Conservation (phyloP, 2,113 vertebrate genomes). For the Calcarius ornatus region DNA sequence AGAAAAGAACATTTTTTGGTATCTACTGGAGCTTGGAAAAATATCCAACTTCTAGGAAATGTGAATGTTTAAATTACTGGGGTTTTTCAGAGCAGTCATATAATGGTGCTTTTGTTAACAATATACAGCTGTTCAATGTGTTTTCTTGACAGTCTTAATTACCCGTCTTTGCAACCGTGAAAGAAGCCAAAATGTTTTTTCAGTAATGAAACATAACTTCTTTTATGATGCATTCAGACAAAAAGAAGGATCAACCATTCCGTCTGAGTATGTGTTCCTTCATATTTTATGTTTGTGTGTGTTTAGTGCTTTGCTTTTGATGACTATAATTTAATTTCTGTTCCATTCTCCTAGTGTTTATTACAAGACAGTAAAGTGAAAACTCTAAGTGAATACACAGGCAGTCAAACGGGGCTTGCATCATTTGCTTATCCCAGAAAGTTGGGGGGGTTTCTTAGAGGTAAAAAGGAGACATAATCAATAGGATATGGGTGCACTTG, state of each 20-base stretch:
- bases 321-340: conserved; percentile 44
- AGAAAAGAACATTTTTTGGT: conserved; percentile 38
- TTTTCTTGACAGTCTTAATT: conserved; percentile 74
- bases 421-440: neutral
- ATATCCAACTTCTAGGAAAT: conserved; percentile 65
- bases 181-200: conserved; percentile 68
- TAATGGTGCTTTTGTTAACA: conserved; percentile 70
- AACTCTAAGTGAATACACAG: conserved; percentile 3
- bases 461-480: neutral
- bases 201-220: conserved; percentile 52
- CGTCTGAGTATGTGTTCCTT: conserved; percentile 20
- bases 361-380: conserved; percentile 49
- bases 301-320: conserved; percentile 40
- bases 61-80: conserved; percentile 29
- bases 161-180: conserved; percentile 62
- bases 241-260: conserved; percentile 31
- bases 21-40: conserved; percentile 46
- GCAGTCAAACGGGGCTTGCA: neutral
- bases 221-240: conserved; percentile 61
- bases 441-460: neutral
- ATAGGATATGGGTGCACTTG: neutral
- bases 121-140: conserved; percentile 61
- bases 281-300: conserved; percentile 47
- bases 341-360: conserved; percentile 24
- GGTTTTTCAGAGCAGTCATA: conserved; percentile 23